A percentile compares a stretch with the other conserved stretches of the same genome.
Evolutionary conservation across 2,797 vertebrate genomes (phyloP).

Genomic region (Phyllotis vaccarum): DNA sequence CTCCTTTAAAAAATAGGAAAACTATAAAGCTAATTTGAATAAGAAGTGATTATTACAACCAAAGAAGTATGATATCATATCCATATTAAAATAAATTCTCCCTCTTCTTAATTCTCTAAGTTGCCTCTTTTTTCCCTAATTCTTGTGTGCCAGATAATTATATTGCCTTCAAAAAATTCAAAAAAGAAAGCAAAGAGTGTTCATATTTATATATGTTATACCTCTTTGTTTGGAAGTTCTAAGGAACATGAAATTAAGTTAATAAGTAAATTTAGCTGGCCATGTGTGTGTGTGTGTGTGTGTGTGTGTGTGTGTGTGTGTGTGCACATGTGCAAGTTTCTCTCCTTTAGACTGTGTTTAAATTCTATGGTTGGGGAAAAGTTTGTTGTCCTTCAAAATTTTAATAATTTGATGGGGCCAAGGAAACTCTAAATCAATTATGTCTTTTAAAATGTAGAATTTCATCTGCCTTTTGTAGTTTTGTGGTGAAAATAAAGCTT

Average conservation of each 20-base stretch:
- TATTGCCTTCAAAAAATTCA: not conserved
- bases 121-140: not conserved
- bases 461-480: not conserved
- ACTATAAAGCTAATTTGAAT: not conserved
- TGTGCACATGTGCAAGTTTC: not conserved
- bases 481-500: not conserved
- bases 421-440: not conserved
- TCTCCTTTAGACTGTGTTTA: not conserved
- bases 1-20: not conserved
- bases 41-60: not conserved
- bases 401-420: not conserved
- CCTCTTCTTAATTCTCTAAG: slow-evolving; percentile 4
- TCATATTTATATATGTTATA: not conserved
- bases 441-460: not conserved
- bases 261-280: not conserved
- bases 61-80: not conserved
- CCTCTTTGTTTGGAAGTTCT: not conserved
- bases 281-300: too few species aligned
- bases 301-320: too few species aligned
- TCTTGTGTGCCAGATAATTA: not conserved
- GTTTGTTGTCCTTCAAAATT: not conserved
- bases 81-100: not conserved
- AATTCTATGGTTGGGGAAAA: not conserved
- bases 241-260: not conserved
- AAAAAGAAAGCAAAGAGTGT: not conserved